Evolutionary conservation across 1,140 invertebrate genomes (phyloP), one percentile per base, ranked within the genome.

Genomic region (Notospermus geniculatus): DNA sequence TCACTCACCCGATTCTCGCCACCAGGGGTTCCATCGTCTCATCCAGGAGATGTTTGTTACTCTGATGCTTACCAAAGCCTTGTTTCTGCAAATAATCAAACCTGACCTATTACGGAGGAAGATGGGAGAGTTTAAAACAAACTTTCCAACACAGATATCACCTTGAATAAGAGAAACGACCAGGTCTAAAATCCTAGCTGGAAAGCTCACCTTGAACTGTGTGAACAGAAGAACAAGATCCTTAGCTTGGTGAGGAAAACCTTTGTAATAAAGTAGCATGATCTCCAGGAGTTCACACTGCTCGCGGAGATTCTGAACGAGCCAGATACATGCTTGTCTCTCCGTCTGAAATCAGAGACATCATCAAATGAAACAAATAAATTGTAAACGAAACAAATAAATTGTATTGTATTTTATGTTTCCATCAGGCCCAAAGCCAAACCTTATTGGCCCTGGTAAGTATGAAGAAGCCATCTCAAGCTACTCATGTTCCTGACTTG

Each of bases 201-300:
- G 7, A 58, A n/a, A 28, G 61, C 64, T 64, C 56, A 71, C 76
- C 70, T 71, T 77, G 41, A 73, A 80, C 43, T 65, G 69, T 29
- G 62, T 67, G 29, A 66, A 57, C 25, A 69, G 61, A 27, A 63
- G 52, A 1, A 69, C 45, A 17, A 75, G 55, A n/a, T 67, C 62
- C 25, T 68, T 56, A 25, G 60, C 43, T 54, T 67, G 59, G 32
- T 68, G 69, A 41, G 75, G 62, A 59, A 73, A 66, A 30, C 72
- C 70, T 64, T 76, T 78, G 57, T 72, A 72, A 56, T 73, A 78
- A 4, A 82, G 65, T 15, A 80, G 41, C 32, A 79, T 53, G 30
- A 77, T 52, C 60, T 81, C 74, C 27, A 81, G 57, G 22, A 80
- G 39, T 66, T 82, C 78, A 67, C 71, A 70, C 75, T 79, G 74